Conservation (phyloP, 2,797 vertebrate species). For the Emydoidea blandingii region DNA sequence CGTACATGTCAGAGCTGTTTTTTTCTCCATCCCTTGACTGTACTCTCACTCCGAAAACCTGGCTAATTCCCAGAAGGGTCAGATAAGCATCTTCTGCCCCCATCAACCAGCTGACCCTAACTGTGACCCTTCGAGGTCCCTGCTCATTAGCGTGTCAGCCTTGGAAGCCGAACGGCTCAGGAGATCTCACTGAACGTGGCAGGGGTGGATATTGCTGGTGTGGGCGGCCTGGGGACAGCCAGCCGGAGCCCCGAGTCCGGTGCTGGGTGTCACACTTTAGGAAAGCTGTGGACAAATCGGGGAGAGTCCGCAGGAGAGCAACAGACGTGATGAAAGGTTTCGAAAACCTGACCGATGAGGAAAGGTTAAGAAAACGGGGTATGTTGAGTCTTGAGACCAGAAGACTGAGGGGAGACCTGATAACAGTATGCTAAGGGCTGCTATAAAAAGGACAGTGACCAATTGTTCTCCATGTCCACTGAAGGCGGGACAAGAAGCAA, state of each 20-base stretch:
- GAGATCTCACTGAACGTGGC: background rate
- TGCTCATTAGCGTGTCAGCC: background rate
- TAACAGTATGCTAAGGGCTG: background rate
- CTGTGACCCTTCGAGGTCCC: background rate
- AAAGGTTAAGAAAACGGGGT: background rate
- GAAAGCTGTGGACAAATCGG: background rate
- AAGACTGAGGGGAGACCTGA: background rate
- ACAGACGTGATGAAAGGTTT: background rate
- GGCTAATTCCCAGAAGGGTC: background rate
- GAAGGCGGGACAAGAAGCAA: background rate
- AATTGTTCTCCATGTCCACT: background rate
- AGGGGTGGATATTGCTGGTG: background rate
- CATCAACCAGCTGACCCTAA: background rate
- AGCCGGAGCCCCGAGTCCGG: too few relatives aligned
- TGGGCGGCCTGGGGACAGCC: background rate
- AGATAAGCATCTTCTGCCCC: background rate
- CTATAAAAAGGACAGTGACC: too few relatives aligned
- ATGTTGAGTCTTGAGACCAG: background rate
- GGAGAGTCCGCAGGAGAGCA: background rate
- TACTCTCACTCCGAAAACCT: background rate
- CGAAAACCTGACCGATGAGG: background rate
- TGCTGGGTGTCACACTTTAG: background rate
- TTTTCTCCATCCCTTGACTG: background rate
- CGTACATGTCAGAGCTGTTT: background rate
- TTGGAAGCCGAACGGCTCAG: accelerated